Evolutionary conservation across 1,140 invertebrate genomes (phyloP).

Genomic region (Cepaea nemoralis): DNA sequence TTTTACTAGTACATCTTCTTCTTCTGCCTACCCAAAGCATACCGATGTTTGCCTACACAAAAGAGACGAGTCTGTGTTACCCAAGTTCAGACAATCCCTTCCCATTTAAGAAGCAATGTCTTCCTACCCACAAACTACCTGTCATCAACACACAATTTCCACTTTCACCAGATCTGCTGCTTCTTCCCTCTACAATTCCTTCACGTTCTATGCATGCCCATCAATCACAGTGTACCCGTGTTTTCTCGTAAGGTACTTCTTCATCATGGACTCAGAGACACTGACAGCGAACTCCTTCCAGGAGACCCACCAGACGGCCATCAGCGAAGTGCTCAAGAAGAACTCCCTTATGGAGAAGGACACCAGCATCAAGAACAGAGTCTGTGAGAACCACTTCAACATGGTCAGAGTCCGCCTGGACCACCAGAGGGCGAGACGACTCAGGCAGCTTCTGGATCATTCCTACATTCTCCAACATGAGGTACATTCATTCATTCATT

Average conservation of each 20-base stretch:
- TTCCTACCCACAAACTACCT: no score
- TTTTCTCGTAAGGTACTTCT: slow-evolving; percentile 62
- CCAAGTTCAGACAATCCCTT: no score
- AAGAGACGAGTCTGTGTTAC: no score
- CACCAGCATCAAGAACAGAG: slow-evolving; percentile 64
- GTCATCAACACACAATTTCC: no score
- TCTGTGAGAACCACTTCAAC: slow-evolving; percentile 62
- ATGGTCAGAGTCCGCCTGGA: slow-evolving; percentile 52
- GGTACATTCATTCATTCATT: no score
- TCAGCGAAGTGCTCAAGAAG: slow-evolving; percentile 49
- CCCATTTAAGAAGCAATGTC: no score
- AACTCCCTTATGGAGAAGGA: slow-evolving; percentile 58
- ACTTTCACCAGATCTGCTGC: no score
- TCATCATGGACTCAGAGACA: slow-evolving; percentile 68
- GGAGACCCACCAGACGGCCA: slow-evolving; percentile 58
- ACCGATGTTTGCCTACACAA: no score
- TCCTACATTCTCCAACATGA: slow-evolving; percentile 61
- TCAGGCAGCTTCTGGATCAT: slow-evolving; percentile 59
- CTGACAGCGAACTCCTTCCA: slow-evolving; percentile 61
- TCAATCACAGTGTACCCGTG: background rate
- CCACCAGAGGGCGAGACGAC: slow-evolving; percentile 48
- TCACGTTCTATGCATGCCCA: no score
- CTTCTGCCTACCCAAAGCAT: no score
- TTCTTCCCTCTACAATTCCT: no score
- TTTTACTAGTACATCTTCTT: no score